These are phyloP conservation scores for Phainopepla nitens DNA, from an alignment of 2,113 vertebrate genomes.

Conservation along the genomic window DNA sequence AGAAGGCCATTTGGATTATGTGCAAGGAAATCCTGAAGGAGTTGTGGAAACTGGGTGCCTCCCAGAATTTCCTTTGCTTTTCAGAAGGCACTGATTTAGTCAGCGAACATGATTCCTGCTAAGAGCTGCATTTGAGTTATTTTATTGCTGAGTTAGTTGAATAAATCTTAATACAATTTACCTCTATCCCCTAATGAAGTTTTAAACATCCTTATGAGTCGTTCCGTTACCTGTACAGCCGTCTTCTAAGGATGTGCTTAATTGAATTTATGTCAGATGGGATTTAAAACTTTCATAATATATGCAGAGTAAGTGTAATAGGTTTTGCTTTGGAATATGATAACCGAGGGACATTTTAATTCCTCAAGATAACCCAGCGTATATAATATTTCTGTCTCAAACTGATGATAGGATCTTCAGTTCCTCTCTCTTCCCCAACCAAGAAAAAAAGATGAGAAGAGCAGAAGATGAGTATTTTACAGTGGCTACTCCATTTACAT, in stretches of 20 bases:
- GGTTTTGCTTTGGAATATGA: slow-evolving; percentile 49
- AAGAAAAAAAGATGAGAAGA: not conserved
- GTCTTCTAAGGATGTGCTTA: slow-evolving; percentile 26
- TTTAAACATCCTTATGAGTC: slow-evolving; percentile 37
- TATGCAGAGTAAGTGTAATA: slow-evolving; percentile 42
- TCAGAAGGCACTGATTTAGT: not conserved
- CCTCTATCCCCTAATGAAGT: slow-evolving; percentile 28
- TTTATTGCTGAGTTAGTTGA: slow-evolving; percentile 3
- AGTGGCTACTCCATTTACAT: slow-evolving; percentile 18
- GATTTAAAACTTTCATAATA: slow-evolving; percentile 48
- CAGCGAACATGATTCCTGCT: not conserved
- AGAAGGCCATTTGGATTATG: not conserved
- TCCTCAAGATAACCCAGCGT: not conserved
- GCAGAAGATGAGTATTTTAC: slow-evolving; percentile 30
- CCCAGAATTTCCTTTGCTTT: not conserved
- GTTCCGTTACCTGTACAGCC: not conserved
- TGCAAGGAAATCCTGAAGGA: not conserved
- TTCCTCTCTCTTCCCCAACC: not conserved
- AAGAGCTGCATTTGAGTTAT: not conserved
- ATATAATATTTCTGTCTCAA: slow-evolving; percentile 31
- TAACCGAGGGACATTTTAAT: slow-evolving; percentile 52
- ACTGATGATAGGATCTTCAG: not conserved
- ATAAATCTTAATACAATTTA: slow-evolving; percentile 44
- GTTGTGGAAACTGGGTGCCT: not conserved
- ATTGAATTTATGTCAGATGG: slow-evolving; percentile 46